These are phyloP conservation scores for Solea senegalensis DNA, from an alignment of 2,113 vertebrate species.

Conservation along the genomic window DNA sequence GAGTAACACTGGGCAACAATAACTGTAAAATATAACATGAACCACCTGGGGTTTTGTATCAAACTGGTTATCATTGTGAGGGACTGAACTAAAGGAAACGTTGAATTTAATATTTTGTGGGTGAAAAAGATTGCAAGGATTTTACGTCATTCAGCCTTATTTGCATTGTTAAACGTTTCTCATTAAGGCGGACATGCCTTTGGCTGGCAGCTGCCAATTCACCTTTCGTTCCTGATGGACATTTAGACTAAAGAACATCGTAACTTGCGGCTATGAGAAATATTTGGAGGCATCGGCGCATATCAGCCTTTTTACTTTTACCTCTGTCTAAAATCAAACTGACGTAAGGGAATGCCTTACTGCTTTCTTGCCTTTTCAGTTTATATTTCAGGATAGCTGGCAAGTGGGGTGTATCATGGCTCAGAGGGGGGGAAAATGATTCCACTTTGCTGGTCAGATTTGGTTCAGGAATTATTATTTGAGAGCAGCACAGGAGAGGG, in stretches of 20 bases:
- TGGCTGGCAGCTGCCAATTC: constrained; percentile 3
- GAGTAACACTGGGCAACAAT: constrained; percentile 5
- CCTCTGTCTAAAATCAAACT: constrained; percentile 31
- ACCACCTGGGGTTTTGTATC: constrained; percentile 1
- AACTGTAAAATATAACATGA: constrained; percentile 12
- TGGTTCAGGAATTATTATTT: constrained; percentile 33
- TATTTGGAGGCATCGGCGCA: constrained; percentile 11
- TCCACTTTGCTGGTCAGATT: constrained; percentile 37
- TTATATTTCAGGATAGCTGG: constrained; percentile 36
- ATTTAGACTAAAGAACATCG: constrained; percentile 9
- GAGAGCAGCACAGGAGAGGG: constrained; percentile 15
- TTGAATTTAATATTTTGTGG: not conserved
- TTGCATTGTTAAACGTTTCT: constrained; percentile 14
- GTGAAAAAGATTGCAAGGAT: not conserved
- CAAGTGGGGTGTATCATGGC: constrained; percentile 20
- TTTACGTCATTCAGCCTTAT: constrained; percentile 18
- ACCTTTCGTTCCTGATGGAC: constrained; percentile 16
- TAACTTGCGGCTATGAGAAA: constrained; percentile 2
- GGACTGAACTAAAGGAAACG: not conserved
- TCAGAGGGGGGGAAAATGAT: constrained; percentile 36
- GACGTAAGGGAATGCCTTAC: constrained; percentile 34
- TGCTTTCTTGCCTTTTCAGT: constrained; percentile 44
- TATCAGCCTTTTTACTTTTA: constrained; percentile 13
- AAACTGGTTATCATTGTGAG: not conserved
- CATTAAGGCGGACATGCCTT: constrained; percentile 14